phyloP scores from a whole-genome alignment of 1,140 invertebrate species.

The Limonius californicus region DNA sequence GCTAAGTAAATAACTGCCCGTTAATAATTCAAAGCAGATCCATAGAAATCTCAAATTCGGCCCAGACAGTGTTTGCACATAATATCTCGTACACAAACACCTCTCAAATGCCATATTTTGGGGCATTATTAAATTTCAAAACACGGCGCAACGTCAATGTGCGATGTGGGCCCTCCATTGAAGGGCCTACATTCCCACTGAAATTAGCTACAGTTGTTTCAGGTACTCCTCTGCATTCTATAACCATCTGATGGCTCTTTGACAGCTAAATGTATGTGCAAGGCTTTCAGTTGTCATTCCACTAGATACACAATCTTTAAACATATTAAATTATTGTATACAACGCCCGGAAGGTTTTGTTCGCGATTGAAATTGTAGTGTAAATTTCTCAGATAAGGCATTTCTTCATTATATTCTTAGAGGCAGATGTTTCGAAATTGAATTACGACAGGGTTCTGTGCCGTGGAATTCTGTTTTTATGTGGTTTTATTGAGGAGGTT shows the following conservation, averaged over 20 bases:
- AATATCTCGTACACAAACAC: constrained; percentile 5
- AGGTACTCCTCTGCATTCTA: constrained; percentile 8
- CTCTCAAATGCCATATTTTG: constrained; percentile 4
- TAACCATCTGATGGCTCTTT: constrained; percentile 4
- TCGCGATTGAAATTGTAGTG: constrained; percentile 1
- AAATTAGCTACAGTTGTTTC: constrained; percentile 15
- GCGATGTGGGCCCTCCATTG: not conserved
- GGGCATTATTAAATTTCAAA: constrained; percentile 12
- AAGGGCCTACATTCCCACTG: constrained; percentile 6
- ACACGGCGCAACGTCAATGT: not conserved
- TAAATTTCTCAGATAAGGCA: constrained; percentile 9
- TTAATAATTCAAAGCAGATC: constrained; percentile 9
- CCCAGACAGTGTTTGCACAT: constrained; percentile 6
- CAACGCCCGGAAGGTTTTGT: constrained; percentile 2
- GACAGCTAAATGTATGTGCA: constrained; percentile 12
- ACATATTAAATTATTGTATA: constrained; percentile 13
- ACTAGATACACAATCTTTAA: constrained; percentile 12
- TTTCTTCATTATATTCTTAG: not conserved
- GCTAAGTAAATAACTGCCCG: not conserved
- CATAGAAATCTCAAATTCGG: constrained; percentile 3
- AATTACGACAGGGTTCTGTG: not conserved
- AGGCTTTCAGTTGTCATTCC: constrained; percentile 11
- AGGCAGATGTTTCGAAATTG: constrained; percentile 8
- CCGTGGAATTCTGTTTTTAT: too few relatives aligned
- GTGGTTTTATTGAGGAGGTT: not conserved